Evolutionary conservation across 2,888 invertebrate species (phyloP).

Genomic region (Monochamus alternatus): DNA sequence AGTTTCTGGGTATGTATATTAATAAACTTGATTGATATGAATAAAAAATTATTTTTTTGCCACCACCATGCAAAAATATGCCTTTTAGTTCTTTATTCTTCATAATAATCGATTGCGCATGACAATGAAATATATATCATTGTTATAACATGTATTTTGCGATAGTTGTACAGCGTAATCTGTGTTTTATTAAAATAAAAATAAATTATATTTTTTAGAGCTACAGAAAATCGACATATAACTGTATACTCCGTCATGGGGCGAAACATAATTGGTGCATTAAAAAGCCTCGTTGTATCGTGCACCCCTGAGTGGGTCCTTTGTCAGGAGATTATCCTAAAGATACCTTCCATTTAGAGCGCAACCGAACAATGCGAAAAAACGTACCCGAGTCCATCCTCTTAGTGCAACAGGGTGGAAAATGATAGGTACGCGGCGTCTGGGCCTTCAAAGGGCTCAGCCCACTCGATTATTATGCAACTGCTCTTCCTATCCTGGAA

Average conservation of each 20-base stretch:
- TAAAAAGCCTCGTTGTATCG: constrained; percentile 43
- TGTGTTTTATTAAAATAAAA: too few species aligned
- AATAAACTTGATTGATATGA: too few species aligned
- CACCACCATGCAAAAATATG: too few species aligned
- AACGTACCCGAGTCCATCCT: constrained; percentile 61
- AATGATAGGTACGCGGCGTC: constrained; percentile 60
- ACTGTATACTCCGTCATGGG: constrained; percentile 30
- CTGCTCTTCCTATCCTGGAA: constrained; percentile 39
- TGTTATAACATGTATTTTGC: too few species aligned
- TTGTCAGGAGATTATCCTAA: constrained; percentile 54
- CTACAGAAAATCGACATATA: constrained; percentile 1
- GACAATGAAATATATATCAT: too few species aligned
- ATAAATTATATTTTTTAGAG: not conserved
- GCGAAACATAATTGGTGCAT: constrained; percentile 37
- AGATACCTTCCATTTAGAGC: constrained; percentile 52
- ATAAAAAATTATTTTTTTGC: too few species aligned
- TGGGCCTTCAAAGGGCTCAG: constrained; percentile 46
- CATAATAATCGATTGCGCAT: too few species aligned
- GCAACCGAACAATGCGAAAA: constrained; percentile 48
- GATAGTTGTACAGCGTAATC: too few species aligned
- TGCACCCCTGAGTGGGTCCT: constrained; percentile 45
- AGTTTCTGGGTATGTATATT: too few species aligned
- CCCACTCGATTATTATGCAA: constrained; percentile 50
- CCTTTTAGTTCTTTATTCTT: too few species aligned
- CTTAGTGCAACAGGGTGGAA: constrained; percentile 68